phyloP scores from a whole-genome alignment of 2,888 invertebrate genomes.

The Platerodrilus igneus region DNA sequence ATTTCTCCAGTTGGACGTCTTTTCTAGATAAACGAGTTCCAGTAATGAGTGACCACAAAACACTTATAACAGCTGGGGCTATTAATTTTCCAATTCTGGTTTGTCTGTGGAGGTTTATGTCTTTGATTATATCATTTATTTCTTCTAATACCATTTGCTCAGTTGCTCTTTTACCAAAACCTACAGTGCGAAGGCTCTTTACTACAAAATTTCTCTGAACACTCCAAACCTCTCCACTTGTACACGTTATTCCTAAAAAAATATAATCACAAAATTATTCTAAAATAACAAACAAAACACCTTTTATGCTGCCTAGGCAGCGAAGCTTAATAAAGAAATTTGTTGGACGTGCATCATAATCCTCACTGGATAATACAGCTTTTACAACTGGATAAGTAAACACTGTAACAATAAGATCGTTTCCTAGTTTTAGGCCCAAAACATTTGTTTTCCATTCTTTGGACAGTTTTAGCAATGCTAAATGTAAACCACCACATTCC shows the following conservation, averaged over 20 bases:
- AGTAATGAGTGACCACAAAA: constrained; percentile 61
- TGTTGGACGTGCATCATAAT: constrained; percentile 62
- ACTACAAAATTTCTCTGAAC: constrained; percentile 53
- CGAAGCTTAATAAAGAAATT: constrained; percentile 60
- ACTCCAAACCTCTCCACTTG: constrained; percentile 54
- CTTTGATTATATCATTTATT: neutral
- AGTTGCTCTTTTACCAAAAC: constrained; percentile 52
- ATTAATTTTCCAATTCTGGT: constrained; percentile 43
- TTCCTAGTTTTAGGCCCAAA: constrained; percentile 55
- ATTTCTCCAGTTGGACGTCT: constrained; percentile 45
- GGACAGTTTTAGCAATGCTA: constrained; percentile 49
- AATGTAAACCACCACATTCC: constrained; percentile 51
- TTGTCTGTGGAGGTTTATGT: constrained; percentile 16
- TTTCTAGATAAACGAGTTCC: constrained; percentile 46
- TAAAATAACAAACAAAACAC: no score
- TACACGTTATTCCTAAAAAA: constrained; percentile 55
- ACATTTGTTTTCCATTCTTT: constrained; percentile 51
- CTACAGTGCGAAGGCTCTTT: constrained; percentile 49
- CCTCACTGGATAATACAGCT: constrained; percentile 54
- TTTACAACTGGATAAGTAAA: constrained; percentile 52
- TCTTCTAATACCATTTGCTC: constrained; percentile 24
- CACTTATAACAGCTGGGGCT: constrained; percentile 58
- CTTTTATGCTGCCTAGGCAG: constrained; percentile 56
- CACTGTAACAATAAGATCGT: constrained; percentile 52
- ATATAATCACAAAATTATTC: constrained; percentile 6